Base-by-base conservation (phyloP, 2,888 invertebrate species). In the Drosophila setosimentum region DNA sequence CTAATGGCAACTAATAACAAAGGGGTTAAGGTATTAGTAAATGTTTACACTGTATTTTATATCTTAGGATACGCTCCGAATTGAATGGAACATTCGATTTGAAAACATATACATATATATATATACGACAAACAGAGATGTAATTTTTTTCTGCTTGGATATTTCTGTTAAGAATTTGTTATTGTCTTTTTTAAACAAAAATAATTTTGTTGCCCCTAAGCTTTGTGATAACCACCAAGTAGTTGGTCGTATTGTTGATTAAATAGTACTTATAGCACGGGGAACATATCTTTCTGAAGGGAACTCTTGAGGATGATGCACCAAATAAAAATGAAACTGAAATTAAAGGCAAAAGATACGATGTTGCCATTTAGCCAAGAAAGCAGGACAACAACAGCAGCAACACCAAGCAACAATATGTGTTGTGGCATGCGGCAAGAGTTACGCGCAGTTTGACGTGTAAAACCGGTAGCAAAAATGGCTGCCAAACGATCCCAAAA, bases 381-480 rank as follows among this genome's bases (percentile, higher is more conserved):
- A 65, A 50, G 55, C 68, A 58, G 68, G 65, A 57, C 61, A 76
- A 48, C 69, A 66, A 27, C 48, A 54, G 24, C 63, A 67, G n/a
- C 37, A 37, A n/a, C 35, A 29, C 18, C 27, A 45, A 58, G 63
- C 74, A 67, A 73, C 73, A 83, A 70, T 60, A 62, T 73, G 68
- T 61, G 68, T 60, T 78, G 78, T 73, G 83, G 84, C 87, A 87
- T 86, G 84, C 83, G 84, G 84, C 84, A 89, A 83, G 80, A 88
- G 84, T 83, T 81, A 73, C 76, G 89, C 89, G 81, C 81, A 86
- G 84, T 87, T 89, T 83, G 87, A 83, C 84, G 84, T 89, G 89
- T 85, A 85, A 89, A 85, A 85, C 84, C 89, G 89, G 84, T 85
- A 87, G 89, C 84, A 70, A 77, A 85, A 89, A 87, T 89, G 84